Base-by-base conservation (phyloP, 2,888 invertebrate species). In the Tricholauxania praeusta region DNA sequence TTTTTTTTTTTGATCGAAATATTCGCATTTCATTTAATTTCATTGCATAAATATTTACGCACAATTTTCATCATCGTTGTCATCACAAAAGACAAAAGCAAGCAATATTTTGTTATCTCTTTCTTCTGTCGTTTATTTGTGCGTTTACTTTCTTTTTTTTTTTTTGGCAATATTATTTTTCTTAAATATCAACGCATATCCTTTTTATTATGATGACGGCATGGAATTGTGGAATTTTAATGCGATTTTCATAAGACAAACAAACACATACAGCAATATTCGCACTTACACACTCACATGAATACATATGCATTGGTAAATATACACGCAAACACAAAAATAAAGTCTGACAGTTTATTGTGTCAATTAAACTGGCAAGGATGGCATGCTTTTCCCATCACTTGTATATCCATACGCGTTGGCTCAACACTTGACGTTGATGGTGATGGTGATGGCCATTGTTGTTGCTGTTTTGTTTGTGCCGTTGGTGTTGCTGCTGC, bases 301-400 rank as follows among this genome's bases (percentile, higher is more conserved):
- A 7, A 39, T 39, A 39, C 39, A 39, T 39, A 39, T 39, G 39
- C 39, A 7, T 39, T 39, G 48, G 22, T n/a, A 2, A 28, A n/a
- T 17, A 17, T 64, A 22, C 22, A 22, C 22, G 22, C 22, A 22
- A 22, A 22, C 22, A 22, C 3, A 22, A 22, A 28, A 28, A 28
- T 4, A 63, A 63, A 63, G 52, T 47, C 57, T 67, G 67, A 57
- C 67, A 67, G 67, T 67, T 67, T 57, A 67, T 57, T 32, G 22
- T 67, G 67, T 67, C 67, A 67, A 67, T 57, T 67, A 67, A 67
- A 67, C 12, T 55, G 67, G 39, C 55, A 55, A 53, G 55, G 57
- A 47, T 55, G 47, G 14, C 39, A 39, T 63, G 63, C 51, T 55
- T 67, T 39, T 67, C 12, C 47, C 67, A 67, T 67, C 47, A 55